These are phyloP conservation scores for Polyergus mexicanus DNA, from an alignment of 1,140 invertebrate species.

Conservation along the genomic window DNA sequence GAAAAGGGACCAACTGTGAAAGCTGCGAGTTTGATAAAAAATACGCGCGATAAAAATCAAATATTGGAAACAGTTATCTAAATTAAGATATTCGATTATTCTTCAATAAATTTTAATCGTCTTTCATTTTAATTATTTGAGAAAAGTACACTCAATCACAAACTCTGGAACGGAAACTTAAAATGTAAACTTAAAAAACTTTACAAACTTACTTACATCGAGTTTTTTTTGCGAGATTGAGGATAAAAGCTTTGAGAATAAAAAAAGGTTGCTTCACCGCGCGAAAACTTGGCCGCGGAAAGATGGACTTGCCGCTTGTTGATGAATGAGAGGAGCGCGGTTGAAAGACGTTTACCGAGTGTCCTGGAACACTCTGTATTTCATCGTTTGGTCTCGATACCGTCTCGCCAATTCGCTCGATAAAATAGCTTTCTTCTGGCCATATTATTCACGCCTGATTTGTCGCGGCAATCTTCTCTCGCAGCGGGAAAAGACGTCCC, in stretches of 20 bases:
- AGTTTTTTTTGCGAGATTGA: not conserved
- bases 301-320: slow-evolving; percentile 13
- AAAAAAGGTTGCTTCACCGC: slow-evolving; percentile 12
- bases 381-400: slow-evolving; percentile 52
- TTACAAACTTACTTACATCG: slow-evolving; percentile 20
- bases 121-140: not conserved
- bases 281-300: slow-evolving; percentile 3
- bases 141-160: not conserved
- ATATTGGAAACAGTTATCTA: not conserved
- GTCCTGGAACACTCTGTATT: slow-evolving; percentile 20
- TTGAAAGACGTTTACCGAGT: not conserved
- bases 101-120: not conserved
- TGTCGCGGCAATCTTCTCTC: slow-evolving; percentile 57
- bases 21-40: not conserved
- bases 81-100: not conserved
- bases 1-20: not conserved
- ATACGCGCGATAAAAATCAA: not conserved
- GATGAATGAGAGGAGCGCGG: slow-evolving; percentile 23
- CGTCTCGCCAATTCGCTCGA: slow-evolving; percentile 57
- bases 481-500: slow-evolving; percentile 47
- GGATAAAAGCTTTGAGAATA: slow-evolving; percentile 18
- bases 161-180: not conserved
- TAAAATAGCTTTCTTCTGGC: slow-evolving; percentile 56
- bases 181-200: not conserved
- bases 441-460: slow-evolving; percentile 71